These are phyloP conservation scores for Silurus glanis DNA, from an alignment of 2,113 vertebrate species.

Conservation along the genomic window DNA sequence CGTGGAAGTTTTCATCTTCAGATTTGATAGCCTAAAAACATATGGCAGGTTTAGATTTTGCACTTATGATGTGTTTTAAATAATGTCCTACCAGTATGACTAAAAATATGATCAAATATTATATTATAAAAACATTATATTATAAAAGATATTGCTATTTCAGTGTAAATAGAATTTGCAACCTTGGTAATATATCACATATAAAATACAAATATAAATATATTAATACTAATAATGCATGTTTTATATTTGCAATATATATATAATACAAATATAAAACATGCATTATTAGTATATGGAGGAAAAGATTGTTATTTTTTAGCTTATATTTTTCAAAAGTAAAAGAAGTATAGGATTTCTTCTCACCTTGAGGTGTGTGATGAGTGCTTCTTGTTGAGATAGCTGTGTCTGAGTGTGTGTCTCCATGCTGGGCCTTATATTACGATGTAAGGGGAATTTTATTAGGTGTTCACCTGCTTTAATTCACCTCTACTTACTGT, in stretches of 20 bases:
- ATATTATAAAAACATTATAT: no score
- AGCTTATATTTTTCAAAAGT: no score
- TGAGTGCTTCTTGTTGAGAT: conserved; percentile 28
- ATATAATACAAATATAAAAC: background rate
- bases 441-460: conserved; percentile 53
- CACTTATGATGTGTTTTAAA: background rate
- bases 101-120: no score
- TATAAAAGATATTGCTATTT: background rate
- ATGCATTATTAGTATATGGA: background rate
- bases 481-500: conserved; percentile 41
- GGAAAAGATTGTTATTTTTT: background rate
- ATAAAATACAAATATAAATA: no score
- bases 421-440: conserved; percentile 67
- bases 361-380: conserved; percentile 50
- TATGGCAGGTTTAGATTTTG: background rate
- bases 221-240: no score
- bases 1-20: conserved; percentile 51
- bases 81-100: background rate
- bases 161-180: background rate
- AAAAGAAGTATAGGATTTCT: conserved; percentile 38
- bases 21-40: conserved; percentile 25
- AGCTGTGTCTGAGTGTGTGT: conserved; percentile 44
- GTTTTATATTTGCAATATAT: no score
- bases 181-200: background rate
- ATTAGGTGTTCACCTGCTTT: conserved; percentile 34